These are phyloP conservation scores for Lathronympha strigana DNA, from an alignment of 2,888 invertebrate genomes.

Conservation along the genomic window DNA sequence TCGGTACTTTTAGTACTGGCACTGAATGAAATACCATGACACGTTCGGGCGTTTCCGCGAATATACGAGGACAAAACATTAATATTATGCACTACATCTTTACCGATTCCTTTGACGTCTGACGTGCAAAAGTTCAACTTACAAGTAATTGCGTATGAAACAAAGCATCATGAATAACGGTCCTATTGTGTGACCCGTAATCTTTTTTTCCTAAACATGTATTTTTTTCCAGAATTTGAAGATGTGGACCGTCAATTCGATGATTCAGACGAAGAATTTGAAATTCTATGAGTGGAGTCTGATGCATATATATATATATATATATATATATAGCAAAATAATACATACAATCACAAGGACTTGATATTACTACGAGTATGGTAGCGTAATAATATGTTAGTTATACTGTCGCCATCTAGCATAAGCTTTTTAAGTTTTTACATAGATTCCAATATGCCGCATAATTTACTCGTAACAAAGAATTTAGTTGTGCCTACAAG, in stretches of 20 bases:
- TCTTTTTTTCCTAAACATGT: background rate
- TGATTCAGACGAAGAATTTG: conserved; percentile 93
- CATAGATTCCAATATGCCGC: conserved; percentile 8
- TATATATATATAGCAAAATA: conserved; percentile 11
- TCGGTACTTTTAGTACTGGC: no score
- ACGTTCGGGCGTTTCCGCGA: no score
- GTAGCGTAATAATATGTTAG: conserved; percentile 10
- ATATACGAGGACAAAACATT: no score
- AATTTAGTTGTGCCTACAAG: conserved; percentile 4
- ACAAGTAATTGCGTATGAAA: no score
- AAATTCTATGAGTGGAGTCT: conserved; percentile 86
- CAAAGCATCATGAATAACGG: no score
- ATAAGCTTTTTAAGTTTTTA: conserved; percentile 26
- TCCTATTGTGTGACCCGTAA: no score
- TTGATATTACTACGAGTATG: conserved; percentile 21
- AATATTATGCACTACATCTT: no score
- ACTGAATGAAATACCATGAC: no score
- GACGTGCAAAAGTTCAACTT: no score
- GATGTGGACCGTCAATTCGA: conserved; percentile 86
- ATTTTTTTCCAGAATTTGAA: conserved; percentile 84
- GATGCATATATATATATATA: no score
- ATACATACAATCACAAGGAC: conserved; percentile 29
- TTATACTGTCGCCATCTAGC: conserved; percentile 7
- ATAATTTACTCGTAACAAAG: conserved; percentile 12
- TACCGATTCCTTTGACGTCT: no score